Evolutionary conservation across 2,888 invertebrate species (phyloP), one percentile per base, ranked within the genome.

Genomic region (Criorhina ranunculi): DNA sequence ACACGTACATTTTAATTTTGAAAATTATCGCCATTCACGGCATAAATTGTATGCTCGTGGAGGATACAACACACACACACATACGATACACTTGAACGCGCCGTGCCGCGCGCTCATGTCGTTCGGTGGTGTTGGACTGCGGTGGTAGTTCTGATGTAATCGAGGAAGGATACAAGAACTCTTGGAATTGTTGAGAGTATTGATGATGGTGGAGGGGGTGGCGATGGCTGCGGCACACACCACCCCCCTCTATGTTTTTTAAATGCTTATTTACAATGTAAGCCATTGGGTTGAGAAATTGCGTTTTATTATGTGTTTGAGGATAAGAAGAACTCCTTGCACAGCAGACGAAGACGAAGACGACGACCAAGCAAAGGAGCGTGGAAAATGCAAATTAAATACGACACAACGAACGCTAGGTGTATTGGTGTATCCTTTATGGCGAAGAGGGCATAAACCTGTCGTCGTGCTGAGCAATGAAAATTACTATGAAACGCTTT

Each of bases 1-100:
- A 85, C 85, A 85, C 85, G 85, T 85, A 85, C 85, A 85, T 85
- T 85, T 85, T 85, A 85, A 85, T 85, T 85, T 85, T 85, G 85
- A 85, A 85, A 85, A 85, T 85, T 80, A 85, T 85, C 85, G 85
- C 85, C 75, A 73, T 85, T 80, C 85, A 85, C 75, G 46, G 80
- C 51, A 70, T 85, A 85, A 85, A 80, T 80, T 80, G 80, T 75
- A 66, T 66, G 40, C 73, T 79, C 62, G 51, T 69, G 70, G 64
- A 51, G 62, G 2, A 24, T 55, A 40, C 29, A 33, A 62, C 42
- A 57, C 29, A 57, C 12, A 57, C 82, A 64, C 69, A 81, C 62
- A 72, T 66, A 55, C 82, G 67, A 66, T 73, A 72, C 66, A 77
- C 77, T 66, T 33, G 53, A 70, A 70, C 62, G 31, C 44, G 69